Base-by-base conservation (phyloP, 2,797 vertebrate species). In the Sphaeramia orbicularis region DNA sequence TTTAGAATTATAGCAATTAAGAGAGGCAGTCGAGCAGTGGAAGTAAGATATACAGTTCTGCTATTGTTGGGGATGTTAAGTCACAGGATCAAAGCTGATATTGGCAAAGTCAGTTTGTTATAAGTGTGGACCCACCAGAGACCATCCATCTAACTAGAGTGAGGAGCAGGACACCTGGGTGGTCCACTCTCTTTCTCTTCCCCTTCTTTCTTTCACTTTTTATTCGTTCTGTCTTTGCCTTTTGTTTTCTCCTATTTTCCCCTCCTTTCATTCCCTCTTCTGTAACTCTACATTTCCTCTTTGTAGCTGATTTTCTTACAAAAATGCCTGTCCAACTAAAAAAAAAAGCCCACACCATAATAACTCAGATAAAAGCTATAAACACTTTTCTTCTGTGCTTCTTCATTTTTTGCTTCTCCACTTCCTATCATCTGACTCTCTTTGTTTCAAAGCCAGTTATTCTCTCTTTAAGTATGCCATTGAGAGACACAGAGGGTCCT, bases 361-460 rank as follows among this genome's bases (percentile, higher is more conserved):
- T 93, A 95, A 94, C 80, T 74, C 65, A 83, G 93, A 95, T 95
- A 94, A 93, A 94, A 92, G 92, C 92, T 93, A 92, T 94, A 94
- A 95, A 96, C 94, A 94, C 88, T 91, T 92, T 86, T 89, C 49
- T 45, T 60, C 60, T 24, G 56, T 6, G 70, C 65, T 72, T 32
- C 60, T 51, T 83, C 48, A 65, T 71, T 90, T 71, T 61, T 61
- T 74, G 73, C 70, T 71, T 64, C 68, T 66, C 77, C 71, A 41
- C 67, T 65, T 81, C 71, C 74, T 60, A 51, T 71, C 66, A 0
- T 78, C 47, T 13, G 52, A 54, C 63, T 78, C 35, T 78, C 35
- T 59, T 74, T 87, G 77, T 84, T 85, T 82, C 50, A 40, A 58
- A 78, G 85, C 78, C 81, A 83, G 68, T 78, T 85, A 68, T 85